These are phyloP conservation scores for Lasioglossum oenotherae DNA, from an alignment of 2,888 invertebrate species.

Conservation along the genomic window DNA sequence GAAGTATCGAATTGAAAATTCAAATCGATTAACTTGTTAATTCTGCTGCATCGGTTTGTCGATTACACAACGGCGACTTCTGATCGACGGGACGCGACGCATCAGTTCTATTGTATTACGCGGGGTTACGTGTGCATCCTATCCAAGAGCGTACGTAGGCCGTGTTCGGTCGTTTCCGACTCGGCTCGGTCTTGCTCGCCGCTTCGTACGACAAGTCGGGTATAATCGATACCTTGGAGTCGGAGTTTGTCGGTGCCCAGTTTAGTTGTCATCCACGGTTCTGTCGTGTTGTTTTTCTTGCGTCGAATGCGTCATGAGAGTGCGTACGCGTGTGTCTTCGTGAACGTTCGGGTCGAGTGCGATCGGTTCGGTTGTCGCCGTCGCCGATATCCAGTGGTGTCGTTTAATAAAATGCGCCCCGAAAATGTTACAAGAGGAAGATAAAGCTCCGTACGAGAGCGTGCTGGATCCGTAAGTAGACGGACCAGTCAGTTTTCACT, in stretches of 20 bases:
- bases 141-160: constrained; percentile 39
- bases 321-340: constrained; percentile 52
- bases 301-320: constrained; percentile 53
- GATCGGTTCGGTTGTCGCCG: constrained; percentile 14
- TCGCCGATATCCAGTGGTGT: constrained; percentile 34
- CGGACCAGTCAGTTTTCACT: constrained; percentile 5
- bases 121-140: constrained; percentile 51
- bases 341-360: constrained; percentile 32
- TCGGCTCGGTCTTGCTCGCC: constrained; percentile 45
- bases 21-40: constrained; percentile 6
- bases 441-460: constrained; percentile 79
- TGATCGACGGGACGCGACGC: constrained; percentile 19
- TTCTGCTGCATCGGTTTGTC: constrained; percentile 36
- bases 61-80: constrained; percentile 57
- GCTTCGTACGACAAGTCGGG: constrained; percentile 56
- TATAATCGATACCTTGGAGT: constrained; percentile 68
- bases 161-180: constrained; percentile 50
- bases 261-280: constrained; percentile 66
- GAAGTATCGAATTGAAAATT: not conserved
- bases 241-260: constrained; percentile 38
- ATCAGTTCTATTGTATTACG: constrained; percentile 52
- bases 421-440: constrained; percentile 82
- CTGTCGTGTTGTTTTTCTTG: constrained; percentile 59
- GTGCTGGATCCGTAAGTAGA: constrained; percentile 77
- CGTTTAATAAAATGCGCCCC: constrained; percentile 73